phyloP scores from a whole-genome alignment of 1,140 invertebrate genomes.

The Atta colombica region DNA sequence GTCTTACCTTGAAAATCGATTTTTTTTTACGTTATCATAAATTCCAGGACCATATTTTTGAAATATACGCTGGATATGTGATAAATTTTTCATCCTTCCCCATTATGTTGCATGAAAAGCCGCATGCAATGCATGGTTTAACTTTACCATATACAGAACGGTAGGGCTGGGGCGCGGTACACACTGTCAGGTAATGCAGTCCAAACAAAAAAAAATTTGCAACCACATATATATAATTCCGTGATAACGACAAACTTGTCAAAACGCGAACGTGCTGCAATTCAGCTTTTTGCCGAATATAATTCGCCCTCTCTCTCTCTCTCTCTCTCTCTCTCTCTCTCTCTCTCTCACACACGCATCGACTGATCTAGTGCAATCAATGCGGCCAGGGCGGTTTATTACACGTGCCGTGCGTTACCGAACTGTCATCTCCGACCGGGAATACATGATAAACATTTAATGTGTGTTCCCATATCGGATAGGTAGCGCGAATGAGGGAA shows the following conservation, averaged over 20 bases:
- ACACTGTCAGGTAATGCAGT: background rate
- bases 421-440: constrained; percentile 9
- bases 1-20: background rate
- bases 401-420: constrained; percentile 39
- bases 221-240: background rate
- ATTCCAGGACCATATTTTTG: background rate
- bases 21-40: background rate
- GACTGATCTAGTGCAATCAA: background rate
- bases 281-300: constrained; percentile 42
- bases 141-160: background rate
- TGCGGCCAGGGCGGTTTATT: background rate
- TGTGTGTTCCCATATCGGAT: constrained; percentile 7
- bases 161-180: background rate
- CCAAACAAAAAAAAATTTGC: background rate
- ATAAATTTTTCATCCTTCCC: constrained; percentile 3
- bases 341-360: constrained; percentile 2
- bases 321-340: background rate
- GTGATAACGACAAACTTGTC: constrained; percentile 36
- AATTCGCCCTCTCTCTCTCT: background rate
- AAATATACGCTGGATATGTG: background rate
- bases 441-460: constrained; percentile 56
- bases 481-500: constrained; percentile 17
- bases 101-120: background rate
- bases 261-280: constrained; percentile 11
- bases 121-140: background rate